Percentiles rank a stretch among this genome's conserved stretches.
Evolutionary conservation across 2,888 invertebrate species (phyloP).

Genomic region (Melanotus villosus): DNA sequence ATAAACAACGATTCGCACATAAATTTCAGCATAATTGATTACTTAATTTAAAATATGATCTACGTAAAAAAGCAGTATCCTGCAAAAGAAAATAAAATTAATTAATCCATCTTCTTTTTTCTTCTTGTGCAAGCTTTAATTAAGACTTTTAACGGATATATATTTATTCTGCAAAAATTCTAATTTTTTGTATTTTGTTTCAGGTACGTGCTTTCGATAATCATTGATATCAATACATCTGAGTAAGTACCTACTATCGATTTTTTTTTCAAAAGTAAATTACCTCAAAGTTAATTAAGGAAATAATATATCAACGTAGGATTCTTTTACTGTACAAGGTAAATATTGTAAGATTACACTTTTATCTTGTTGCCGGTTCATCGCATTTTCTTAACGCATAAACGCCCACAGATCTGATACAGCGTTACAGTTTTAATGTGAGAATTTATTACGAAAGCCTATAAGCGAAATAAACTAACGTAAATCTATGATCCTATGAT

Average conservation of each 20-base stretch:
- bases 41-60: constrained; percentile 7
- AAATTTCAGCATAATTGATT: background rate
- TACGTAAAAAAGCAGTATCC: background rate
- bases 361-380: background rate
- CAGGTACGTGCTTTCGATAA: constrained; percentile 15
- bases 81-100: background rate
- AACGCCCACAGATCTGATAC: background rate
- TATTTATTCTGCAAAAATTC: background rate
- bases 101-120: constrained; percentile 14
- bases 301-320: background rate
- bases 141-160: background rate
- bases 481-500: background rate
- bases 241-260: background rate
- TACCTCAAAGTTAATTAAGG: background rate
- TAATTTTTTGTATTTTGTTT: constrained; percentile 9
- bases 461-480: background rate
- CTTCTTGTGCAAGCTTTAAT: constrained; percentile 15
- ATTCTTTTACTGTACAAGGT: background rate
- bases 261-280: background rate
- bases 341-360: background rate
- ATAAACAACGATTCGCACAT: too few relatives aligned
- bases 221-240: background rate
- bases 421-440: background rate
- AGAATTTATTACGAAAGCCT: background rate
- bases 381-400: background rate